These are phyloP conservation scores for Plagodis pulveraria DNA, from an alignment of 2,888 invertebrate species.

Conservation along the genomic window DNA sequence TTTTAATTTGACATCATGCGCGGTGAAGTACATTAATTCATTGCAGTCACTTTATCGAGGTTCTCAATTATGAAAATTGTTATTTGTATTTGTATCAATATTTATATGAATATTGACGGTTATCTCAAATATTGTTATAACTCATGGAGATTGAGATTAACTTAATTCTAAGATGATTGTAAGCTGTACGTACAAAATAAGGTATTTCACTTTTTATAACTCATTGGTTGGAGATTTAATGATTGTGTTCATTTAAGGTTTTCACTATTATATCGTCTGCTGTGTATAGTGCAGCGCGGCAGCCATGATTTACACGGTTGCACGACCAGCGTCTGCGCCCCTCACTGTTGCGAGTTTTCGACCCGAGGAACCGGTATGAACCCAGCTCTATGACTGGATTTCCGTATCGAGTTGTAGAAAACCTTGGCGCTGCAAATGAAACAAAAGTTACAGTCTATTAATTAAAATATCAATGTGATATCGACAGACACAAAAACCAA, in stretches of 20 bases:
- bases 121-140: no score
- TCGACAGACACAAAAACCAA: no score
- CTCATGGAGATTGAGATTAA: no score
- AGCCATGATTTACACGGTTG: conserved; percentile 37
- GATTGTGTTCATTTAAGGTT: conserved; percentile 49
- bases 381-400: conserved; percentile 51
- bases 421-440: conserved; percentile 29
- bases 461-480: no score
- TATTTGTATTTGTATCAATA: no score
- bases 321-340: conserved; percentile 45
- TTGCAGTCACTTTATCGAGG: no score
- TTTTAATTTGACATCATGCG: no score
- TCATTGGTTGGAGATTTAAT: conserved; percentile 34
- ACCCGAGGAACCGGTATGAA: conserved; percentile 49
- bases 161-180: no score
- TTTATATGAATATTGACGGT: no score
- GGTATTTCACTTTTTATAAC: background rate
- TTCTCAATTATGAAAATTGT: no score
- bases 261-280: conserved; percentile 50
- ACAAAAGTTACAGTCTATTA: background rate
- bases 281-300: conserved; percentile 50
- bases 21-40: no score
- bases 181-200: background rate
- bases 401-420: conserved; percentile 39
- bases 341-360: conserved; percentile 27